These are phyloP conservation scores for Hydrochoerus hydrochaeris DNA, from an alignment of 2,113 vertebrate species.

Conservation along the genomic window DNA sequence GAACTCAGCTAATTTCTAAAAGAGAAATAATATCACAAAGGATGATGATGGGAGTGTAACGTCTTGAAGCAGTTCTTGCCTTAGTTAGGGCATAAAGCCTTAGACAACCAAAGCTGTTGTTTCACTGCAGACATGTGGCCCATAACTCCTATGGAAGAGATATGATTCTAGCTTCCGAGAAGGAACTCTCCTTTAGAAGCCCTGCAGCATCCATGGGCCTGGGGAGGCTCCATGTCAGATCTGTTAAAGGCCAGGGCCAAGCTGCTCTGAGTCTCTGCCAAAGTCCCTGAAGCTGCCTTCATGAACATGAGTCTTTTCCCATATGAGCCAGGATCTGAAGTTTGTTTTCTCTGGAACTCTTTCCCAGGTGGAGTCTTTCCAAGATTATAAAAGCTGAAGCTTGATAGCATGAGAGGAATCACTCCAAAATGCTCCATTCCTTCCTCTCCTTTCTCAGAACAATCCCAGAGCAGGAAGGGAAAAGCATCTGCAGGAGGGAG, in stretches of 20 bases:
- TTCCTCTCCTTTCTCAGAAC: conserved; percentile 51
- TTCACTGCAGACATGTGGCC: background rate
- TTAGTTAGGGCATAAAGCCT: background rate
- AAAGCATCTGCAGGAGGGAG: conserved; percentile 58
- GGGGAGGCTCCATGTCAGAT: conserved; percentile 43
- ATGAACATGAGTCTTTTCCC: conserved; percentile 77
- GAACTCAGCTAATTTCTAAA: background rate
- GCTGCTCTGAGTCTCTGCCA: conserved; percentile 45
- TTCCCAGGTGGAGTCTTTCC: conserved; percentile 85
- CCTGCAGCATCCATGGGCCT: fast-evolving
- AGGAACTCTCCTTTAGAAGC: background rate
- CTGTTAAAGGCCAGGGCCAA: conserved; percentile 66
- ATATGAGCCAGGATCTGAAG: conserved; percentile 79
- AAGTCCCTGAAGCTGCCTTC: conserved; percentile 73
- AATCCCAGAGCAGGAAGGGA: conserved; percentile 50
- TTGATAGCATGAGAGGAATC: conserved; percentile 83
- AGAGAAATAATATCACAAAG: background rate
- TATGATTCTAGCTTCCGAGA: background rate
- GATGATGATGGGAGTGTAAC: background rate
- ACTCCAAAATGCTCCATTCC: conserved; percentile 80
- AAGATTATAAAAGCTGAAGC: conserved; percentile 84
- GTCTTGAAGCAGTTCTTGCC: background rate
- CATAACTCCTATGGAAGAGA: background rate
- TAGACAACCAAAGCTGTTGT: background rate
- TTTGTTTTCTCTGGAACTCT: conserved; percentile 88